phyloP scores from a whole-genome alignment of 2,888 invertebrate genomes.

The Pterobdella sp. region DNA sequence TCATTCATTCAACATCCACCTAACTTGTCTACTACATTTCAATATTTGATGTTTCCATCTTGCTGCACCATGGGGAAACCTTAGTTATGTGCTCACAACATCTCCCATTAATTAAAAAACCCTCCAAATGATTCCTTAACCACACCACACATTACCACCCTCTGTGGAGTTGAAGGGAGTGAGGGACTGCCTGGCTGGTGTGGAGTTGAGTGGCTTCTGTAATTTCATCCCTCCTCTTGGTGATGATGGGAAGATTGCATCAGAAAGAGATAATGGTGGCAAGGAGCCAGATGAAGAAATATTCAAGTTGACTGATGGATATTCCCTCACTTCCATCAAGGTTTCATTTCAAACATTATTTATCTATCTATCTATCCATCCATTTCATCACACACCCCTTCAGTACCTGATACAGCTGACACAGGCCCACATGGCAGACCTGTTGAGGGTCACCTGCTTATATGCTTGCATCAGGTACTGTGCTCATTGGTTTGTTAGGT shows the following conservation, averaged over 20 bases:
- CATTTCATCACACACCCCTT: constrained; percentile 18
- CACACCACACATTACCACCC: constrained; percentile 13
- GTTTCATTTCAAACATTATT: background rate
- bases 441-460: constrained; percentile 40
- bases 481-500: background rate
- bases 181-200: constrained; percentile 13
- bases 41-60: no score
- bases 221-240: constrained; percentile 1
- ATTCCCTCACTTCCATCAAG: constrained; percentile 18
- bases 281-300: background rate
- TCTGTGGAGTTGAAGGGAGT: constrained; percentile 19
- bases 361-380: background rate
- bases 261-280: background rate
- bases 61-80: no score
- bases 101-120: no score
- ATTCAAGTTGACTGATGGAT: constrained; percentile 21
- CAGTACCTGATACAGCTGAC: constrained; percentile 42
- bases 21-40: no score
- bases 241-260: background rate
- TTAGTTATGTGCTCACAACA: no score
- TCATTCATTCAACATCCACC: no score
- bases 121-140: no score
- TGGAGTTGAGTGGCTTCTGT: background rate
- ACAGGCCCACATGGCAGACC: constrained; percentile 42
- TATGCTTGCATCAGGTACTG: constrained; percentile 22